phyloP scores from a whole-genome alignment of 2,797 vertebrate species.

The Mormyrus proboscirostris region DNA sequence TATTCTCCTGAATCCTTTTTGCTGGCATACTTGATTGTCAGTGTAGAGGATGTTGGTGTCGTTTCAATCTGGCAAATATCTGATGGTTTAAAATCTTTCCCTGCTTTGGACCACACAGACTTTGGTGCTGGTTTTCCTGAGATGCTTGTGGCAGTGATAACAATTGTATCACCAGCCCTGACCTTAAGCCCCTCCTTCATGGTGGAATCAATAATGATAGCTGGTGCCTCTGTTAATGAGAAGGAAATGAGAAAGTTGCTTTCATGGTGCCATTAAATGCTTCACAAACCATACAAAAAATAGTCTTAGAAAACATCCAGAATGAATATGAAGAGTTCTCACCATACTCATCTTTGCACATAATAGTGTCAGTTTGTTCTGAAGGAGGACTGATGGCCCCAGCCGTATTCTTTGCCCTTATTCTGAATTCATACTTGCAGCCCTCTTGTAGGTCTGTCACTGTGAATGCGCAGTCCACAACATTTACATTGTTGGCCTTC shows the following conservation, averaged over 20 bases:
- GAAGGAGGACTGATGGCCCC: conserved; percentile 93
- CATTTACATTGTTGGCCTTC: conserved; percentile 91
- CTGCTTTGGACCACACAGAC: conserved; percentile 92
- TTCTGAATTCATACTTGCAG: conserved; percentile 96
- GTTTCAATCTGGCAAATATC: conserved; percentile 86
- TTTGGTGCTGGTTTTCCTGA: conserved; percentile 88
- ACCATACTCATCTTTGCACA: conserved; percentile 95
- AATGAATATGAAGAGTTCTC: conserved; percentile 36
- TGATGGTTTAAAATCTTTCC: conserved; percentile 93
- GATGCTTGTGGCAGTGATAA: conserved; percentile 91
- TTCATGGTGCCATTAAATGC: not conserved
- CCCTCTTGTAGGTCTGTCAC: conserved; percentile 84
- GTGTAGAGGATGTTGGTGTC: conserved; percentile 80
- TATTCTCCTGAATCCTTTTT: conserved; percentile 97
- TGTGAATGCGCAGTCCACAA: conserved; percentile 90
- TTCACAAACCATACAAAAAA: not conserved
- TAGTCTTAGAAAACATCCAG: conserved; percentile 4
- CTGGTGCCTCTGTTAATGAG: conserved; percentile 79
- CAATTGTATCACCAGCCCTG: conserved; percentile 87
- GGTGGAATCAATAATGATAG: conserved; percentile 82
- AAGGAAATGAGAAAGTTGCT: not conserved
- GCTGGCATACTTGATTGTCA: conserved; percentile 85
- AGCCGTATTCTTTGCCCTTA: conserved; percentile 93
- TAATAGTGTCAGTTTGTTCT: conserved; percentile 86
- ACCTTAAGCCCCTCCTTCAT: conserved; percentile 91